Base-by-base conservation (phyloP, 2,113 vertebrate genomes). In the Climacteris rufus region DNA sequence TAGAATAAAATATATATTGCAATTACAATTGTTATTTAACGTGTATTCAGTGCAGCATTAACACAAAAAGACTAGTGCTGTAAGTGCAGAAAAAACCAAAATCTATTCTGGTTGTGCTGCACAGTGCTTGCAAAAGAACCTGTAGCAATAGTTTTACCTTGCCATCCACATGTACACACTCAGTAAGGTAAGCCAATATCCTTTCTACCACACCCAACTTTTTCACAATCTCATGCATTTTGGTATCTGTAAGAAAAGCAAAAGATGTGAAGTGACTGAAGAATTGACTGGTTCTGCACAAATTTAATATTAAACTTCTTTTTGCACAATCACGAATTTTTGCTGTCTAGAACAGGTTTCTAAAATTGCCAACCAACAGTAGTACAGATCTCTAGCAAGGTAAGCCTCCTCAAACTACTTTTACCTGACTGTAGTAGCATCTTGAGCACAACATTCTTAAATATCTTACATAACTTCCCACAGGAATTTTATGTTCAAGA, bases 181-280 rank as follows among this genome's bases (percentile, higher is more conserved):
- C 98, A 81, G 79, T 91, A 94, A 99, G 98, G 93, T 98, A 98
- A 89, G 97, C 93, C 87, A 98, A 52, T 71, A 99, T 97, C 96
- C 97, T 99, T 83, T 99, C 99, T 89, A 97, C 94, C 76, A 99
- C 92, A 87, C 98, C 98, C 49, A 98, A 95, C 47, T 97, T 98
- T 98, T 99, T 99, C 96, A 99, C 96, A 70, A 98, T 96, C 5
- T 94, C 83, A 90, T 99, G 99, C 98, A 99, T 98, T 96, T 98
- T 97, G 78, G 97, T 97, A 97, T 99, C 99, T 99, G 95, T 6
- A 97, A 65, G 47, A 50, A 83, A 93, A 97, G 30, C 27, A 83
- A 70, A 86, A 85, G 22, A 42, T 6, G n/a, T n/a, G n/a, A n/a
- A 50, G 9, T 21, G 74, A 84, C n/a, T n/a, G n/a, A n/a, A n/a